Conservation (phyloP, 2,113 vertebrate genomes). For the Mesitornis unicolor region DNA sequence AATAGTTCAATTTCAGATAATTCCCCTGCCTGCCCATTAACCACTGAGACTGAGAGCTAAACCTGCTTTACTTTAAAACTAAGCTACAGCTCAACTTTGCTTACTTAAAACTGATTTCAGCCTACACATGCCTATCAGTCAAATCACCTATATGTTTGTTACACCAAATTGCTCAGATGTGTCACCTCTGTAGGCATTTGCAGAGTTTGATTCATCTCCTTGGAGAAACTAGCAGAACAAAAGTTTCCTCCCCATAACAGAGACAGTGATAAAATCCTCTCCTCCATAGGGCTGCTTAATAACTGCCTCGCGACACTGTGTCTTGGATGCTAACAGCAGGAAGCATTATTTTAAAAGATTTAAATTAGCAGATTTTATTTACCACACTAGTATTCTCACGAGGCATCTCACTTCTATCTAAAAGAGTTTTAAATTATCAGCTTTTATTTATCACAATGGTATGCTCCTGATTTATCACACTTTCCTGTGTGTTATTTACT, state of each 20-base stretch:
- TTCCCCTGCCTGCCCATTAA: background rate
- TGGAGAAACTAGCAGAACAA: background rate
- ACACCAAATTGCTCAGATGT: background rate
- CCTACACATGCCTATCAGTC: background rate
- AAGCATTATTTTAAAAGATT: slow-evolving; percentile 60
- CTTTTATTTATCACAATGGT: slow-evolving; percentile 73
- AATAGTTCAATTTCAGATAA: background rate
- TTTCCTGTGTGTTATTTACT: slow-evolving; percentile 23
- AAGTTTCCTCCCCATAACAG: background rate
- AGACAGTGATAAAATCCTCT: background rate
- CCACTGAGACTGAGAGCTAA: background rate
- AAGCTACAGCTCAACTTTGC: background rate
- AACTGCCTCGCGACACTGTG: background rate
- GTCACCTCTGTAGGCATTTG: background rate
- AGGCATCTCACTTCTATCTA: slow-evolving; percentile 60
- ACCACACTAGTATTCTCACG: slow-evolving; percentile 54
- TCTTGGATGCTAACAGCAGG: slow-evolving; percentile 38
- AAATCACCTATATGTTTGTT: background rate
- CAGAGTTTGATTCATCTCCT: background rate
- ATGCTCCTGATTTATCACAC: slow-evolving; percentile 43
- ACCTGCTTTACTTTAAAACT: background rate
- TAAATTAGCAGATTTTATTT: slow-evolving; percentile 79
- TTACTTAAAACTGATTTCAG: background rate
- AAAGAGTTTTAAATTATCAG: slow-evolving; percentile 78
- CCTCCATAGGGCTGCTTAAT: background rate